Base-by-base conservation (phyloP, 2,113 vertebrate genomes). In the Syngnathoides biaculeatus region DNA sequence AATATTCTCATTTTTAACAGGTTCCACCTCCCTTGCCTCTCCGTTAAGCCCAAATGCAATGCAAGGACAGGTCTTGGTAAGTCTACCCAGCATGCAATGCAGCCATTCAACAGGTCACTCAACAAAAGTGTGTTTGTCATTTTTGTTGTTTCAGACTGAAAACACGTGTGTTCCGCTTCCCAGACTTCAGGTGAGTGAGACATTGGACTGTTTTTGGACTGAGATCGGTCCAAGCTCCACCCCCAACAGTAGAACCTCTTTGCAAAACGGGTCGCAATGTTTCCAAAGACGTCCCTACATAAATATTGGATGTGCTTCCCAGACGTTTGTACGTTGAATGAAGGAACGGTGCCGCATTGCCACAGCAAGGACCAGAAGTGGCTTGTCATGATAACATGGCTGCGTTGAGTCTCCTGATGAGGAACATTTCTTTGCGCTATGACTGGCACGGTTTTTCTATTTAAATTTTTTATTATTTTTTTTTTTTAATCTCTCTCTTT, bases 11-110 rank as follows among this genome's bases (percentile, higher is more conserved):
- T n/a, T 76, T 8, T 47, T 14, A 26, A 58, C 65, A 98, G 95
- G 95, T 92, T 97, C 95, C 77, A 95, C 94, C 86, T 97, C 95
- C 66, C 97, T 98, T 55, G 95, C 98, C 85, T 97, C 95, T 84
- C 95, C 96, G 70, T 92, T 97, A 93, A 98, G 95, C 89, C 95
- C 95, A 64, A 92, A 93, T 50, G 86, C 95, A 92, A 89, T 96
- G 72, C 94, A 94, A 43, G 94, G 94, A 93, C 95, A 95, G 86
- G 92, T 97, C 81, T 95, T 94, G 86, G 96, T 98, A 93, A 90
- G 97, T 97, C 68, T 50, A 91, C 70, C 71, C 74, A 84, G 38
- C 53, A 67, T 65, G 56, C 71, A 79, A 17, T 52, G 66, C 39
- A 42, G 12, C 7, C 11, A 1, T 47, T 8, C 40, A 4, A 9